phyloP scores from a whole-genome alignment of 2,113 vertebrate species.

The Patagioenas fasciata region DNA sequence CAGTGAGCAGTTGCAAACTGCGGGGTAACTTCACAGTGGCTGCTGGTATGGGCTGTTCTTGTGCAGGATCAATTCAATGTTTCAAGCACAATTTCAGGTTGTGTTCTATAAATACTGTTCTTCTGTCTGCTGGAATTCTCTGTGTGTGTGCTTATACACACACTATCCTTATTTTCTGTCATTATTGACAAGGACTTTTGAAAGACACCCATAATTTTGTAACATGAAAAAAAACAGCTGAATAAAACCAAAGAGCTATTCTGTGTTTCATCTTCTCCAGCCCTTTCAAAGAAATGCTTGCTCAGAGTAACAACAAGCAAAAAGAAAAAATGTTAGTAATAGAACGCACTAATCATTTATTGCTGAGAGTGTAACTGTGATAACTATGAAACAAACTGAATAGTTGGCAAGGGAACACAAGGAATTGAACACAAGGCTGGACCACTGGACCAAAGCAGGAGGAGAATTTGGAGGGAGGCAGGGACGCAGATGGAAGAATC shows the following conservation, averaged over 20 bases:
- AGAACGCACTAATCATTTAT: neutral
- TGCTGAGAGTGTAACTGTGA: neutral
- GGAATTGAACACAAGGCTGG: neutral
- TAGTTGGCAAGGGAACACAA: neutral
- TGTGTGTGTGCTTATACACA: neutral
- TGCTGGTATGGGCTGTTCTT: neutral
- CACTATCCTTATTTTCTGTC: neutral
- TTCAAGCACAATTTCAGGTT: neutral
- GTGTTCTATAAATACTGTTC: neutral
- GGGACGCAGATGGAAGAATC: neutral
- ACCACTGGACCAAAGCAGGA: neutral
- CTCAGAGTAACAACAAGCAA: neutral
- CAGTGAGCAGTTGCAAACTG: neutral
- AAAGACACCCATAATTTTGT: neutral
- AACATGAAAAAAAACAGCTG: neutral
- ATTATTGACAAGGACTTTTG: neutral
- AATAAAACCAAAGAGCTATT: neutral
- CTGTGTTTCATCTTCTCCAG: neutral
- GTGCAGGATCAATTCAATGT: neutral
- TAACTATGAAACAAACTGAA: neutral
- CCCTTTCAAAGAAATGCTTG: neutral
- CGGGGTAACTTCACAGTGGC: neutral
- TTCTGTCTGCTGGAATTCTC: neutral
- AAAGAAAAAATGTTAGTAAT: neutral
- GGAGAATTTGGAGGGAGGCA: neutral